Conservation (phyloP, 2,888 invertebrate genomes). For the Apamea monoglypha region DNA sequence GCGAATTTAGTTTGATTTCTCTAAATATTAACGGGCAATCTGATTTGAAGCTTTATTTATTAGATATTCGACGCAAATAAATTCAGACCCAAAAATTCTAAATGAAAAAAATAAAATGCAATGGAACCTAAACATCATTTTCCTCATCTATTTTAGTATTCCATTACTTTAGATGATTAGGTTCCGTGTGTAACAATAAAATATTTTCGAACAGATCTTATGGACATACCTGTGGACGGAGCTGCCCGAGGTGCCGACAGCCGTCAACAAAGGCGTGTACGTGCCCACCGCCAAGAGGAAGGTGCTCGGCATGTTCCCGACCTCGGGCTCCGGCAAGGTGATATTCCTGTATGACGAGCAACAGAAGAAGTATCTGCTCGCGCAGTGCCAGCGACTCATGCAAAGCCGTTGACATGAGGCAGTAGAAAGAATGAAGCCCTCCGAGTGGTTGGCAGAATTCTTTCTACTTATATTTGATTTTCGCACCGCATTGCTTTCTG, state of each 20-base stretch:
- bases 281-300: constrained; percentile 91
- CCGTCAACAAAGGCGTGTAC: constrained; percentile 93
- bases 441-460: constrained; percentile 79
- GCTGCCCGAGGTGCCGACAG: constrained; percentile 92
- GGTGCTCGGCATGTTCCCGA: constrained; percentile 91
- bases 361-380: constrained; percentile 84
- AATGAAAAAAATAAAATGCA: neutral
- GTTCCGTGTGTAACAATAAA: neutral
- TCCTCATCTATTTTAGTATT: neutral
- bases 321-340: constrained; percentile 91
- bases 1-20: neutral
- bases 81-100: neutral
- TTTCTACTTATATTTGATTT: constrained; percentile 87
- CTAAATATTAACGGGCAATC: neutral
- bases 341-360: constrained; percentile 87
- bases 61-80: neutral
- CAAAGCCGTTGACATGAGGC: constrained; percentile 85
- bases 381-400: constrained; percentile 85
- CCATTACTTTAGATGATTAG: neutral
- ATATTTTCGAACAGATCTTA: constrained; percentile 89
- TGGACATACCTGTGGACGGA: constrained; percentile 95
- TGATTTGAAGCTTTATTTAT: neutral
- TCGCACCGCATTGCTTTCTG: constrained; percentile 82
- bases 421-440: constrained; percentile 82
- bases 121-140: neutral